Percentiles rank a stretch among this genome's conserved stretches.
Evolutionary conservation across 2,797 vertebrate genomes (phyloP).

Genomic region (Diplodus sargus): DNA sequence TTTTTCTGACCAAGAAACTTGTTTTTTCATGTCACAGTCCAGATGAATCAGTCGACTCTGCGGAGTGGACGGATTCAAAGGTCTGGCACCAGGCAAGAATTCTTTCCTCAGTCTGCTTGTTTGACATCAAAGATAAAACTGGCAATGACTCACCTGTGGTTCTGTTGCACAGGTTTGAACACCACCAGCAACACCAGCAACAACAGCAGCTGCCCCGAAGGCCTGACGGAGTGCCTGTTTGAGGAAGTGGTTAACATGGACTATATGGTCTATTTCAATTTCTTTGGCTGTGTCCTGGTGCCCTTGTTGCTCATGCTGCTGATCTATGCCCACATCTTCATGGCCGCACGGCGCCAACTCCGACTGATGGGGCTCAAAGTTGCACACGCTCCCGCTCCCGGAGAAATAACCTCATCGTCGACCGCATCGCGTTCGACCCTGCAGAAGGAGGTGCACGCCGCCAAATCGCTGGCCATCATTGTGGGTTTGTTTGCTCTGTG

Average conservation of each 20-base stretch:
- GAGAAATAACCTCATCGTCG: slow-evolving; percentile 69
- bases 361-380: slow-evolving; percentile 91
- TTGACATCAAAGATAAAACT: not conserved
- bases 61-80: too few species aligned
- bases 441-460: slow-evolving; percentile 95
- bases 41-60: too few species aligned
- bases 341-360: slow-evolving; percentile 94
- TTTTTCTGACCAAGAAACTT: too few species aligned
- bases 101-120: not conserved
- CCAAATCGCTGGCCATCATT: slow-evolving; percentile 96
- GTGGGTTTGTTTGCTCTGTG: slow-evolving; percentile 95
- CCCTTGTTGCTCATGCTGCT: slow-evolving; percentile 93
- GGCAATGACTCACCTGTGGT: not conserved
- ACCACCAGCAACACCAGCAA: not conserved
- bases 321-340: slow-evolving; percentile 94
- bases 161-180: slow-evolving; percentile 61
- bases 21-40: too few species aligned
- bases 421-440: slow-evolving; percentile 84
- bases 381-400: slow-evolving; percentile 55
- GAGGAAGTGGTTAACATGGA: slow-evolving; percentile 93
- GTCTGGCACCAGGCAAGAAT: too few species aligned
- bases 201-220: slow-evolving; percentile 80
- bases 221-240: slow-evolving; percentile 91
- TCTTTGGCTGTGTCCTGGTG: slow-evolving; percentile 93
- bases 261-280: slow-evolving; percentile 99